Percentiles rank a stretch among this genome's conserved stretches.
These are phyloP conservation scores for Urocitellus parryii DNA, from an alignment of 2,113 vertebrate species.

Conservation along the genomic window DNA sequence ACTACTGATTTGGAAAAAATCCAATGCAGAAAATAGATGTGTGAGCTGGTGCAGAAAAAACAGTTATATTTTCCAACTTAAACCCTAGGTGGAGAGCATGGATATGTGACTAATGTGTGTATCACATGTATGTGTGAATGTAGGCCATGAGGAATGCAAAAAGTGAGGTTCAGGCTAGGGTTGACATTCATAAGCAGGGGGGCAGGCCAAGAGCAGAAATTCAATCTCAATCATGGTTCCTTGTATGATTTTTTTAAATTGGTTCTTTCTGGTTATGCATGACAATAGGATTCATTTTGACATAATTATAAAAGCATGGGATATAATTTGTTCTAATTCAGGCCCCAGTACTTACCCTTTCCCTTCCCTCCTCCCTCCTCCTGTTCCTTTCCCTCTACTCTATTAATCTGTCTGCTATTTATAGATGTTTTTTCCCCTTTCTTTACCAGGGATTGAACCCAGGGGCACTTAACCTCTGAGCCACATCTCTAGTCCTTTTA, in stretches of 20 bases:
- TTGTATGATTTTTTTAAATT: neutral
- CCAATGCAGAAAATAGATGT: constrained; percentile 50
- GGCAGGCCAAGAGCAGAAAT: neutral
- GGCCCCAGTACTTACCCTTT: too few species aligned
- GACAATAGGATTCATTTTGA: too few species aligned
- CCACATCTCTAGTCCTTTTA: too few species aligned
- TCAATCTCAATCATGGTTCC: neutral
- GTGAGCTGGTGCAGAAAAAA: neutral
- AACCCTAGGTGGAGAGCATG: neutral
- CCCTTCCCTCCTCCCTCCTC: too few species aligned
- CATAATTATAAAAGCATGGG: too few species aligned
- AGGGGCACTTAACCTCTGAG: too few species aligned
- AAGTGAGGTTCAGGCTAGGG: neutral
- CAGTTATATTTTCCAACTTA: constrained; percentile 19
- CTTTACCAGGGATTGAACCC: too few species aligned
- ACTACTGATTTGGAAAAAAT: constrained; percentile 13
- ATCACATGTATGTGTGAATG: neutral
- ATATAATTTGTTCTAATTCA: too few species aligned
- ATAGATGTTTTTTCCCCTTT: too few species aligned
- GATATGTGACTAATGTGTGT: neutral
- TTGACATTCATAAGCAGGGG: neutral
- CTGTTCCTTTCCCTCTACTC: too few species aligned
- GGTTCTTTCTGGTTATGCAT: too few species aligned
- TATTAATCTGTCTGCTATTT: too few species aligned
- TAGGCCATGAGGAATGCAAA: neutral